Percentiles rank a stretch among this genome's conserved stretches.
Evolutionary conservation across 1,140 invertebrate genomes (phyloP).

Genomic region (Adoxophyes honmai): DNA sequence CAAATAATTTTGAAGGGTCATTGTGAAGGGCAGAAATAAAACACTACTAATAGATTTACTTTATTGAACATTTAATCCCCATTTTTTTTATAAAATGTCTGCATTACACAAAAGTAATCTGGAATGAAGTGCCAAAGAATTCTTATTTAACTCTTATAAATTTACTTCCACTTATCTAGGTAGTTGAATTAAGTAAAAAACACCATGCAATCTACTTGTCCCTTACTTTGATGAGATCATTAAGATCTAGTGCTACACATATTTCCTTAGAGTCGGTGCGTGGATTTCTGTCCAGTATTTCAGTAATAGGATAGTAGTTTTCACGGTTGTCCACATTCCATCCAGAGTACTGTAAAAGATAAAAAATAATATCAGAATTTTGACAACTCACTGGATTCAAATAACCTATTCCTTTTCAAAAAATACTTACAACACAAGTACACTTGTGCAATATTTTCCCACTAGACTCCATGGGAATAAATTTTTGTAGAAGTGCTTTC

Average conservation of each 20-base stretch:
- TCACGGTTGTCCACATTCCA: constrained; percentile 83
- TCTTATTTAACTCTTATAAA: constrained; percentile 39
- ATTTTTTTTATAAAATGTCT: constrained; percentile 63
- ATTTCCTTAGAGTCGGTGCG: constrained; percentile 74
- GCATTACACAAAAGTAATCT: constrained; percentile 67
- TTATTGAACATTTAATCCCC: constrained; percentile 67
- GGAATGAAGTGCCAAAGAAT: constrained; percentile 71
- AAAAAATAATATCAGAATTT: constrained; percentile 16
- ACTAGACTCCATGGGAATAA: constrained; percentile 84
- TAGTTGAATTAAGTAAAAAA: constrained; percentile 63
- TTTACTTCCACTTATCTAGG: constrained; percentile 68
- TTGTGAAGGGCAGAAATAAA: background rate
- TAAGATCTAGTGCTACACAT: constrained; percentile 75
- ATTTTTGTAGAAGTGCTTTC: constrained; percentile 87
- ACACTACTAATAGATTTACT: constrained; percentile 21
- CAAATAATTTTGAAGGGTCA: too few relatives aligned
- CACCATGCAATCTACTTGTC: constrained; percentile 66
- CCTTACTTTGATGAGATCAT: constrained; percentile 75
- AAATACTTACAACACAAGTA: constrained; percentile 83
- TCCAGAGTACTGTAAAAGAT: constrained; percentile 80
- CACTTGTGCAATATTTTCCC: constrained; percentile 85
- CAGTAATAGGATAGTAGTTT: constrained; percentile 79
- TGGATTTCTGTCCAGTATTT: constrained; percentile 74
- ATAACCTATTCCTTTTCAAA: background rate
- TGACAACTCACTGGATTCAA: too few relatives aligned